phyloP scores from a whole-genome alignment of 2,797 vertebrate species.

The Falco berigora region DNA sequence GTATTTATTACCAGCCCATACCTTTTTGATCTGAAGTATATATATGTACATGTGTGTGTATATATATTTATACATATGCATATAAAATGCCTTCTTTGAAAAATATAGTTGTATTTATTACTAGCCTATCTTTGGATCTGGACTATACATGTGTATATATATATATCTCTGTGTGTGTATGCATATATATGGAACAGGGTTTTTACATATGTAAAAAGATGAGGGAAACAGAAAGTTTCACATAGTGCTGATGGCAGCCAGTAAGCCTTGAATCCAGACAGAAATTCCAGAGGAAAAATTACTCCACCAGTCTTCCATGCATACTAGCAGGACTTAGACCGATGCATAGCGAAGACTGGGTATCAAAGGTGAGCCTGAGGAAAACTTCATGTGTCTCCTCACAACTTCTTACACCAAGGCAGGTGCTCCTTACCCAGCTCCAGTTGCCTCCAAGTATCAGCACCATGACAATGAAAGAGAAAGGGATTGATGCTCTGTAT shows the following conservation, averaged over 20 bases:
- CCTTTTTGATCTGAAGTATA: slow-evolving; percentile 7
- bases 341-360: neutral
- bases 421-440: slow-evolving; percentile 34
- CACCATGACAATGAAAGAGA: neutral
- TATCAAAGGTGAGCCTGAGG: neutral
- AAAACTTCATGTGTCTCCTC: neutral
- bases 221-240: neutral
- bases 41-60: neutral
- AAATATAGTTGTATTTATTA: neutral
- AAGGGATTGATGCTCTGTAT: slow-evolving; percentile 12
- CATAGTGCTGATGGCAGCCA: neutral
- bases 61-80: neutral
- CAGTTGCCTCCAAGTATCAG: neutral
- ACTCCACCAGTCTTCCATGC: neutral
- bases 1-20: slow-evolving; percentile 7
- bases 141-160: neutral
- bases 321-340: neutral
- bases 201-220: neutral
- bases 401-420: neutral
- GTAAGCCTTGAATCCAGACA: neutral
- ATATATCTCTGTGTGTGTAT: fast-evolving
- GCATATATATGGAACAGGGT: neutral
- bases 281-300: neutral
- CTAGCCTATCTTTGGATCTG: neutral
- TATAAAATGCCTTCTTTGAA: neutral